Evolutionary conservation across 2,113 vertebrate genomes (phyloP), one percentile per base, ranked within the genome.

Genomic region (Pelecanus crispus): DNA sequence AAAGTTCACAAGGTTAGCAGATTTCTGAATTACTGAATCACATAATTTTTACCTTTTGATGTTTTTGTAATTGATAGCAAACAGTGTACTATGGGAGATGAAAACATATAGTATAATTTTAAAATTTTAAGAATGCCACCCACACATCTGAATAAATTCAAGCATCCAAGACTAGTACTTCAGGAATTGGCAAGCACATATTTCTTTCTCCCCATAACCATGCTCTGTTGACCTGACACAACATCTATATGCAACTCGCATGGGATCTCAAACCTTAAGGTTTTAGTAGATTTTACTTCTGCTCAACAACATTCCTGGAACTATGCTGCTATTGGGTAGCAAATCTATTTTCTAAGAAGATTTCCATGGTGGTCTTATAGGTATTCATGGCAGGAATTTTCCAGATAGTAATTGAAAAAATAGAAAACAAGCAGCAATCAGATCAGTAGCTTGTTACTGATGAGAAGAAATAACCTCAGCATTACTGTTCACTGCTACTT

Each of bases 51-150:
- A 45, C 17, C 17, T 47, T 78, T 55, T 53, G n/a, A 47, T 9
- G 7, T 25, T 63, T 86, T 55, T 47, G 31, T 44, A 66, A 78
- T 4, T 63, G 59, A 22, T 17, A 83, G 63, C 11, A 68, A 42
- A n/a, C 3, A n/a, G 10, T 2, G 24, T 21, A 38, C 12, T 34
- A 28, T 6, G 24, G 28, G 42, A 85, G n/a, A 77, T 29, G 21
- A 38, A 72, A 90, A 17, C 1, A 1, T 15, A 26, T 10, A 42
- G 17, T 13, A 49, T 7, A 0, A 3, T 14, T 53, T 28, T 13
- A 13, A 38, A 47, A 42, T 47, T 29, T 58, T 32, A 81, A 38
- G 34, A 88, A 81, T 63, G 42, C 9, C 52, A 80, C 59, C 44
- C 22, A 47, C 68, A 34, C 12, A 68, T 59, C 49, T 42, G 61